Percentiles rank a stretch among this genome's conserved stretches.
Evolutionary conservation across 2,797 vertebrate genomes (phyloP).

Genomic region (Sebastes kiyomatsui): DNA sequence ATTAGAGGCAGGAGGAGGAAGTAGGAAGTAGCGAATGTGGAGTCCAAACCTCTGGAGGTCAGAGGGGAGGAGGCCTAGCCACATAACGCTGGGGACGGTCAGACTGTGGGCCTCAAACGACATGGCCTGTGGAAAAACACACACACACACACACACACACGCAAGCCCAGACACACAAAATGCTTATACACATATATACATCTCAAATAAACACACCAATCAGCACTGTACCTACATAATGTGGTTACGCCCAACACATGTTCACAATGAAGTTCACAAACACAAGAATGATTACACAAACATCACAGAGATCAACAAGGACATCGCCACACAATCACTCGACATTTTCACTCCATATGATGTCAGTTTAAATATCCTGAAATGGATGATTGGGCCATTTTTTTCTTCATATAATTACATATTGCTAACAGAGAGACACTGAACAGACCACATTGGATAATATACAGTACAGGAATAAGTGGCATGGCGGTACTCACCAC

Average conservation of each 20-base stretch:
- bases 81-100: slow-evolving; percentile 93
- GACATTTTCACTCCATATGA: slow-evolving; percentile 48
- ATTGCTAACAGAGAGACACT: slow-evolving; percentile 51
- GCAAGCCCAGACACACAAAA: background rate
- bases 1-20: slow-evolving; percentile 78
- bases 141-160: slow-evolving; percentile 20
- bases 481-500: slow-evolving; percentile 85
- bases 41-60: slow-evolving; percentile 92
- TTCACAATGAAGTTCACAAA: slow-evolving; percentile 39
- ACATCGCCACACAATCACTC: slow-evolving; percentile 29
- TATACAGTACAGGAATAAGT: slow-evolving; percentile 52
- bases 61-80: slow-evolving; percentile 98
- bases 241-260: slow-evolving; percentile 23
- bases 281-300: slow-evolving; percentile 40
- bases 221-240: slow-evolving; percentile 4
- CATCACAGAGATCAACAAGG: slow-evolving; percentile 30
- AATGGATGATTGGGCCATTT: slow-evolving; percentile 42
- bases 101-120: slow-evolving; percentile 95
- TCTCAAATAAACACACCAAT: slow-evolving; percentile 51
- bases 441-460: slow-evolving; percentile 54
- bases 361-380: slow-evolving; percentile 54
- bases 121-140: slow-evolving; percentile 88
- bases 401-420: slow-evolving; percentile 68
- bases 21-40: slow-evolving; percentile 72
- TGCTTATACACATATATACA: background rate